These are phyloP conservation scores for Aphidoletes aphidimyza DNA, from an alignment of 2,888 invertebrate genomes.

Conservation along the genomic window DNA sequence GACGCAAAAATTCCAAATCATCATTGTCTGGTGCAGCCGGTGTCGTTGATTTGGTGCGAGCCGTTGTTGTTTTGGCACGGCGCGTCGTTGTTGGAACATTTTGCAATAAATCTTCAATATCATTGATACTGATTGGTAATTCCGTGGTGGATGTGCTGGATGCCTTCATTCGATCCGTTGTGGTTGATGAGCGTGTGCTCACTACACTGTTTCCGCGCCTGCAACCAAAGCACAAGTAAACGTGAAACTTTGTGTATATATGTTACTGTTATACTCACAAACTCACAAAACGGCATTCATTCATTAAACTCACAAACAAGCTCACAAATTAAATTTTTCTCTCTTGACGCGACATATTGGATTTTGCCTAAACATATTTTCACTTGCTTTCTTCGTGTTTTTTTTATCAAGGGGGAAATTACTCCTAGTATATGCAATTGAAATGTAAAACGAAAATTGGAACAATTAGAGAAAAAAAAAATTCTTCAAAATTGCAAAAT, in stretches of 20 bases:
- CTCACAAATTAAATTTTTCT: constrained; percentile 24
- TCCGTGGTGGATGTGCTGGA: constrained; percentile 58
- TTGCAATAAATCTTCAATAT: constrained; percentile 54
- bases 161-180: constrained; percentile 56
- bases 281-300: too few relatives aligned
- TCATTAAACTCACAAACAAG: background rate
- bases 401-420: too few relatives aligned
- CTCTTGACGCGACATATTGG: background rate
- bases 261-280: too few relatives aligned
- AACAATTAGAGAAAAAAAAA: too few relatives aligned
- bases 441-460: too few relatives aligned
- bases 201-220: constrained; percentile 55
- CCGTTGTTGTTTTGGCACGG: constrained; percentile 22
- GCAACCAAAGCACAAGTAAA: background rate
- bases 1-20: constrained; percentile 55
- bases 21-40: constrained; percentile 50
- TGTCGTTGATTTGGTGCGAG: background rate
- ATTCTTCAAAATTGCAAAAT: too few relatives aligned
- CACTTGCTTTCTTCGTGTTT: background rate
- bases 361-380: background rate
- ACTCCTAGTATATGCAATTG: too few relatives aligned
- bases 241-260: too few relatives aligned
- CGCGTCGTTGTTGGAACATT: constrained; percentile 54
- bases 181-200: constrained; percentile 56
- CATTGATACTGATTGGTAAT: constrained; percentile 58